Evolutionary conservation across 2,113 vertebrate genomes (phyloP), one percentile per base, ranked within the genome.

Genomic region (Amphiprion ocellaris): DNA sequence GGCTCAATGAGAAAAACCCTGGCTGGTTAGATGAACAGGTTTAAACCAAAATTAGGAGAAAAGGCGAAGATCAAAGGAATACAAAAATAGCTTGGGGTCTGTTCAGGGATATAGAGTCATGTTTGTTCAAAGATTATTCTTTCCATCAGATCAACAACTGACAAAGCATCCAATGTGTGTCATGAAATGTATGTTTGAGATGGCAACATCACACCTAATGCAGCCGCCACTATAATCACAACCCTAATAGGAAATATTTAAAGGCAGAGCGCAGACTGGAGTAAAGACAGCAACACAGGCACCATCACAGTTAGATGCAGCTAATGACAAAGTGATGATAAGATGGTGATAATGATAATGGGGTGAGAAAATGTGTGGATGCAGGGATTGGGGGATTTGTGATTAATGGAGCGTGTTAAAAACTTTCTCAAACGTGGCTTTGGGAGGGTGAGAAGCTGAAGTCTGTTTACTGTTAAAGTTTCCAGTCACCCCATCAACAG

Each of bases 281-380:
- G 21, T 8, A 19, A 65, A 58, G 69, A 69, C 81, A 83, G 69
- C 74, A 77, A 74, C 50, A 53, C 79, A 67, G 62, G 47, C 58
- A 39, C 74, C 62, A 59, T 70, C 71, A 64, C 62, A 63, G 61
- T 71, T 65, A 73, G 63, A 77, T 23, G 65, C 68, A 55, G 87
- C 82, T 85, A 89, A 90, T 86, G 85, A 89, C 74, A 71, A 72
- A 46, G 28, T 68, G 86, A 81, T 86, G 86, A 89, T 86, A 83
- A 86, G 81, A 84, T 75, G 76, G 83, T 85, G 89, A 89, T 87
- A 88, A 90, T 83, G 88, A 89, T 90, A 82, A 90, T 87, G 59
- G 77, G 74, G 21, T 83, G 74, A 74, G 87, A 83, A 85, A 80
- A 83, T 14, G 85, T 82, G 87, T 78, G 76, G 72, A 68, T 69